Percentiles rank a stretch among this genome's conserved stretches.
phyloP scores from a whole-genome alignment of 2,113 vertebrate species.

The Mixornis gularis region DNA sequence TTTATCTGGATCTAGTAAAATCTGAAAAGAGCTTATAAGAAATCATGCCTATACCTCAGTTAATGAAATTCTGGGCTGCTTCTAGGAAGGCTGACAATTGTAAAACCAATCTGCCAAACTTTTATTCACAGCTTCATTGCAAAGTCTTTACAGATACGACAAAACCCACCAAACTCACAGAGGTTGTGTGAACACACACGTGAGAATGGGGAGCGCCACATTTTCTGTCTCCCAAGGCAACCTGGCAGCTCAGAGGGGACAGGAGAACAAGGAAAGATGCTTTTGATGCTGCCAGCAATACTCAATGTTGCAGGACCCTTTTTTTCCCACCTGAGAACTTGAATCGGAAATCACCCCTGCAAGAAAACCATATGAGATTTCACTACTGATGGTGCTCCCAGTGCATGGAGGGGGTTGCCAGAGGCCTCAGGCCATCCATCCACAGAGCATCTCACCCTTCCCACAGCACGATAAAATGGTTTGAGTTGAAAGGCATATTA shows the following conservation, averaged over 20 bases:
- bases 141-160: background rate
- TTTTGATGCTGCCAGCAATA: background rate
- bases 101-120: slow-evolving; percentile 19
- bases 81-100: slow-evolving; percentile 28
- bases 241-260: background rate
- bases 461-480: background rate
- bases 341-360: background rate
- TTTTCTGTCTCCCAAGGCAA: background rate
- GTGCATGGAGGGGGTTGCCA: background rate
- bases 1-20: background rate
- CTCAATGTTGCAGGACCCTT: background rate
- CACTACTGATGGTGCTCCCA: accelerated
- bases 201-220: background rate
- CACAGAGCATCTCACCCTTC: too few species aligned
- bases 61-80: slow-evolving; percentile 13
- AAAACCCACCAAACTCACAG: background rate
- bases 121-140: slow-evolving; percentile 1
- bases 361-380: background rate
- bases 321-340: background rate
- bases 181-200: background rate
- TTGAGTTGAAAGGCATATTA: background rate
- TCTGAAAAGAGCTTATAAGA: background rate
- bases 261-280: background rate
- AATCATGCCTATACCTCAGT: background rate
- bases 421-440: background rate